Evolutionary conservation across 2,797 vertebrate species (phyloP), one percentile per base, ranked within the genome.

Genomic region (Odontamblyopus rebecca): DNA sequence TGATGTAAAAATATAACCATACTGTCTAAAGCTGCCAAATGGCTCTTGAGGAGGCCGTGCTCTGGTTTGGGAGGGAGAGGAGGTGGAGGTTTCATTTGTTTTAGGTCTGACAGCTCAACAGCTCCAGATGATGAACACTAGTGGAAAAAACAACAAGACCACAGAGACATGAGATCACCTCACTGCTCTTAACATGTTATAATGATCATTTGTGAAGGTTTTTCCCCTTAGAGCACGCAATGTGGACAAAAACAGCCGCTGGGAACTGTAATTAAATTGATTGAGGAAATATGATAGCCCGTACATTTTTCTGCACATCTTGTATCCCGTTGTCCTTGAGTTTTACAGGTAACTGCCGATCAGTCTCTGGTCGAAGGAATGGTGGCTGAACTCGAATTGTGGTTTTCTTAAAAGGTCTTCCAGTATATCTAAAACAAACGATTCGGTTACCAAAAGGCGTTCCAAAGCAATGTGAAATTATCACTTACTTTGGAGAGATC

Each of bases 51-150:
- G 82, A 96, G 93, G 4, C 93, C 82, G 30, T 95, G 95, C 66
- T 97, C 95, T 60, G 93, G 93, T 90, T 98, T 97, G 4, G 96
- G 90, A 69, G 96, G 96, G 70, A 98, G 91, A 0, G 96, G 90
- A 0, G 96, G 95, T 44, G 95, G 95, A 72, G 92, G 87, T 73
- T 94, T 95, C 83, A 89, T 60, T 1, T 85, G 90, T 83, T 95
- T 95, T 78, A 93, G 92, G 61, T 97, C 95, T 73, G 96, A 89
- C 73, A 89, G 91, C 74, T 96, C 95, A 77, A 95, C 86, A 77
- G 93, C 95, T 82, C 93, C 89, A 69, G 93, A 92, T 70, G 95
- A 95, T 91, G 95, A 72, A 38, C 74, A 70, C 90, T 91, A 23
- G 67, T 74, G 62, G 48, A 76, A 63, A 65, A 29, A 27, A 61